phyloP scores from a whole-genome alignment of 1,140 invertebrate species.

The Adelges cooleyi region DNA sequence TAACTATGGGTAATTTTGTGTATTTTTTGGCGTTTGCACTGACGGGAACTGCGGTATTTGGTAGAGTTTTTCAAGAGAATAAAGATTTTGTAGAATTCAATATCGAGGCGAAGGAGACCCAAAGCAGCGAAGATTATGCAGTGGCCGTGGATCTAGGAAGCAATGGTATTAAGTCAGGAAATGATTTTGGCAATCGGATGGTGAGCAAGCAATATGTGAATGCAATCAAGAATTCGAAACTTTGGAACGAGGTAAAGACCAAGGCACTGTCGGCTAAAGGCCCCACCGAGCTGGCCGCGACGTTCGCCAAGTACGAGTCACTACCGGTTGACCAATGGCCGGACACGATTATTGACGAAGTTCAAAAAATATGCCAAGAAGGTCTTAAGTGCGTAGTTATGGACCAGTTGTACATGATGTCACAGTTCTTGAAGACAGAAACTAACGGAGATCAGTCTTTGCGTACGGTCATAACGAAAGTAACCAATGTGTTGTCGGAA shows the following conservation, averaged over 20 bases:
- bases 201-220: background rate
- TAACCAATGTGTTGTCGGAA: background rate
- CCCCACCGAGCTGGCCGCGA: background rate
- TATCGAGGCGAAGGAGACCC: too few relatives aligned
- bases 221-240: background rate
- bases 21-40: background rate
- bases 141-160: background rate
- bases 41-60: background rate
- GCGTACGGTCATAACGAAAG: background rate
- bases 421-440: background rate
- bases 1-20: too few relatives aligned
- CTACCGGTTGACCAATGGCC: too few relatives aligned
- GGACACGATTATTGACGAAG: background rate
- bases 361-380: background rate
- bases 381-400: slow-evolving; percentile 1
- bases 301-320: too few relatives aligned
- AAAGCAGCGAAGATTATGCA: background rate
- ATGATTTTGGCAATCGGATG: background rate
- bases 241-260: background rate
- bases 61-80: background rate
- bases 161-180: too few relatives aligned
- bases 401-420: background rate
- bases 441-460: background rate
- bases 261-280: background rate
- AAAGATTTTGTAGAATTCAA: background rate